Evolutionary conservation across 2,797 vertebrate genomes (phyloP).

Genomic region (Tadarida brasiliensis): DNA sequence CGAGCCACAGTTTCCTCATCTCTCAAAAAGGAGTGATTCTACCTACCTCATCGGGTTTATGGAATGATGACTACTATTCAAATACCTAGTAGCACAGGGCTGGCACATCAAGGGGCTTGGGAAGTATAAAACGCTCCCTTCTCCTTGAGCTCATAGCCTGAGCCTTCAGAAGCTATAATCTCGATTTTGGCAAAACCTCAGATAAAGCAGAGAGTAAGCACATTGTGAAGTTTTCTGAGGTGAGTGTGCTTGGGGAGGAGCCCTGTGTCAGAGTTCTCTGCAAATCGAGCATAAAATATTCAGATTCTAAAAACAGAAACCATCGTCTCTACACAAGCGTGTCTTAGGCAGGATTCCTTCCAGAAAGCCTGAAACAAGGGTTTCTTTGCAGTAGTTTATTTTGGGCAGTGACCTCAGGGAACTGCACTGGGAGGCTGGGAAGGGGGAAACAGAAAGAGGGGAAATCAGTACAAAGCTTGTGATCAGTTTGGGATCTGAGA

Average conservation of each 20-base stretch:
- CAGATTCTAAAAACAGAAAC: neutral
- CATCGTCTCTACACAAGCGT: neutral
- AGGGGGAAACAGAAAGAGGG: neutral
- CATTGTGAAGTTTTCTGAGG: neutral
- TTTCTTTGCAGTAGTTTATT: neutral
- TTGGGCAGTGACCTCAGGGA: neutral
- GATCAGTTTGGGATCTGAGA: neutral
- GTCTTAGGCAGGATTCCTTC: neutral
- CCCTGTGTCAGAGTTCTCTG: constrained; percentile 35
- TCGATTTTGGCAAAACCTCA: neutral
- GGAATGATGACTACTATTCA: neutral
- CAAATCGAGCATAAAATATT: constrained; percentile 7
- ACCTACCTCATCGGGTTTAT: neutral
- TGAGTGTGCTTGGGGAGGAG: neutral
- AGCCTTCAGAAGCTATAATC: neutral
- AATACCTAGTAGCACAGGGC: neutral
- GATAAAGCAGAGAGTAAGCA: neutral
- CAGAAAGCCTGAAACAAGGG: neutral
- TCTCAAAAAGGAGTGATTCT: neutral
- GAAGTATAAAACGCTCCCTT: neutral
- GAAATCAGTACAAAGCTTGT: neutral
- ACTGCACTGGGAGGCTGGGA: neutral
- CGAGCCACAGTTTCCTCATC: neutral
- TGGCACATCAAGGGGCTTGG: neutral
- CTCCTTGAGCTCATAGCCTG: neutral